Evolutionary conservation across 2,113 vertebrate genomes (phyloP).

Genomic region (Sander lucioperca): DNA sequence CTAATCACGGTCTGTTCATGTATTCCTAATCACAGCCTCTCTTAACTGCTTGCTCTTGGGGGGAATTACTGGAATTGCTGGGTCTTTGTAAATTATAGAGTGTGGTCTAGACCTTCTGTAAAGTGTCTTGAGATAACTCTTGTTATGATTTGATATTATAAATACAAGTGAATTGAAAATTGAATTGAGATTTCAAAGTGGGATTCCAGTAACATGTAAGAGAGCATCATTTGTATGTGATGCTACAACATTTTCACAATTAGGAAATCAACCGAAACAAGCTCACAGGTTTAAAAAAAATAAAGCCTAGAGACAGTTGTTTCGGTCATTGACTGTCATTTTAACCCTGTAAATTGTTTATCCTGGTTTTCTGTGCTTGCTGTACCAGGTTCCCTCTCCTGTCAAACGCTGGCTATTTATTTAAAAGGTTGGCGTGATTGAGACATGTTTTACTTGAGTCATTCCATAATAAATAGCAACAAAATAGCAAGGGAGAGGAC

Average conservation of each 20-base stretch:
- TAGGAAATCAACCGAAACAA: slow-evolving; percentile 3
- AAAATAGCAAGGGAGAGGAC: not conserved
- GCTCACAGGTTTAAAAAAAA: not conserved
- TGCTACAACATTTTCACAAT: not conserved
- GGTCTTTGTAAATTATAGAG: no score
- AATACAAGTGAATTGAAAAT: no score
- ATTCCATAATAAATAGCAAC: slow-evolving; percentile 21
- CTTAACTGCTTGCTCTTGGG: no score
- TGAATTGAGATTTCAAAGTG: not conserved
- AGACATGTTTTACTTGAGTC: slow-evolving; percentile 12
- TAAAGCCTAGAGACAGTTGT: no score
- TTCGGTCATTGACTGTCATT: no score
- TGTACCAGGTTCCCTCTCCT: not conserved
- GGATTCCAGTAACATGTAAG: not conserved
- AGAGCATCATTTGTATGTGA: not conserved
- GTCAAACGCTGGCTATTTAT: not conserved
- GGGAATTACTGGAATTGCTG: no score
- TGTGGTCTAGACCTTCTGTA: no score
- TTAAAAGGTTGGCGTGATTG: not conserved
- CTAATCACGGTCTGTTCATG: not conserved
- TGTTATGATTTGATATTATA: no score
- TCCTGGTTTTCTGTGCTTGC: not conserved
- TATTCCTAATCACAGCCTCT: not conserved
- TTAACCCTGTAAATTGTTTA: not conserved
- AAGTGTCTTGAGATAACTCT: no score